These are phyloP conservation scores for Macrostomum cliftonense DNA, from an alignment of 2,888 invertebrate species.

Conservation along the genomic window DNA sequence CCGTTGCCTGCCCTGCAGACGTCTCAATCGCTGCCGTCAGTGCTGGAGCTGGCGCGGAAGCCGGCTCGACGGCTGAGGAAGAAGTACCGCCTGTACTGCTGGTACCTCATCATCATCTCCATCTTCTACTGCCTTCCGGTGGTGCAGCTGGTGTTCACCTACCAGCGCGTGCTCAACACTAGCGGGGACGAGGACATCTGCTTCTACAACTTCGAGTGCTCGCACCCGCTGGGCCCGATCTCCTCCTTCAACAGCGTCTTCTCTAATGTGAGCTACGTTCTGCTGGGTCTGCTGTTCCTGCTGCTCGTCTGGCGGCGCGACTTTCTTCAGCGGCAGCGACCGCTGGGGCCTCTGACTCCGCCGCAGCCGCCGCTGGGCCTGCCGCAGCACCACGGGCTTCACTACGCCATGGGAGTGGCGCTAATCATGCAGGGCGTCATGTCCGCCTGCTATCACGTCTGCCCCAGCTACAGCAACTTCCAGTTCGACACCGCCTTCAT, in stretches of 20 bases:
- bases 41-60: constrained; percentile 31
- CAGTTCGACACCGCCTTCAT: constrained; percentile 74
- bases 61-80: not conserved
- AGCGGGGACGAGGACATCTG: constrained; percentile 63
- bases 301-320: constrained; percentile 44
- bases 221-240: constrained; percentile 52
- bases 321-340: too few relatives aligned
- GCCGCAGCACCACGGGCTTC: constrained; percentile 49
- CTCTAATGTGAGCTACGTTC: constrained; percentile 44
- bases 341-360: too few relatives aligned
- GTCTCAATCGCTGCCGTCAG: too few relatives aligned
- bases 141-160: constrained; percentile 59
- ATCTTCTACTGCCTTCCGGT: constrained; percentile 68
- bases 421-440: constrained; percentile 67
- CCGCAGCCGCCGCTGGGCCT: constrained; percentile 19
- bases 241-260: constrained; percentile 54
- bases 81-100: not conserved
- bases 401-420: constrained; percentile 66
- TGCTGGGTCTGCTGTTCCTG: constrained; percentile 54
- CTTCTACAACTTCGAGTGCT: constrained; percentile 63
- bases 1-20: too few relatives aligned
- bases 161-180: constrained; percentile 46
- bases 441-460: constrained; percentile 69
- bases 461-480: constrained; percentile 69
- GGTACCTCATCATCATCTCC: constrained; percentile 49